Conservation (phyloP, 2,113 vertebrate species). For the Nyctereutes procyonoides region DNA sequence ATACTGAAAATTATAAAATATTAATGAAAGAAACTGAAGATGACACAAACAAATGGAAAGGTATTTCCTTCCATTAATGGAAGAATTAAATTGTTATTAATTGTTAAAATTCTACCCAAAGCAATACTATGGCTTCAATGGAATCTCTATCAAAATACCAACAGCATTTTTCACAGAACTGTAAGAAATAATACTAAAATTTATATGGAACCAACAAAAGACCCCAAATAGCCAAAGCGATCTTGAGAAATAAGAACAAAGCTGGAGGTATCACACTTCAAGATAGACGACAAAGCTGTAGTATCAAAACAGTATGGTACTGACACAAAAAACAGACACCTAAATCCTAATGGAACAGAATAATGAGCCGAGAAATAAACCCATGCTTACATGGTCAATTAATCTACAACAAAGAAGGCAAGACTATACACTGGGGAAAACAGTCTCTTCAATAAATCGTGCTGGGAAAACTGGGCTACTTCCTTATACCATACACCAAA, state of each 20-base stretch:
- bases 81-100: background rate
- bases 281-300: background rate
- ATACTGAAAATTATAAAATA: background rate
- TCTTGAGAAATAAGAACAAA: background rate
- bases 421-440: background rate
- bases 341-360: background rate
- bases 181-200: background rate
- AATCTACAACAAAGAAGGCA: background rate
- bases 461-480: background rate
- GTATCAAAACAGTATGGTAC: background rate
- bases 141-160: background rate
- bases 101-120: background rate
- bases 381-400: background rate
- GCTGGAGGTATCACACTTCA: background rate
- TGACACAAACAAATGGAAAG: background rate
- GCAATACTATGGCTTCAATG: background rate
- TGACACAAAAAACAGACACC: background rate
- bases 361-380: background rate
- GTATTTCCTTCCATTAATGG: background rate
- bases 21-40: background rate
- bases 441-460: background rate
- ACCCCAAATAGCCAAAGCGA: background rate
- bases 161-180: background rate
- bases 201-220: background rate
- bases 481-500: background rate